Evolutionary conservation across 2,888 invertebrate species (phyloP).

Genomic region (Cremastinae sp.): DNA sequence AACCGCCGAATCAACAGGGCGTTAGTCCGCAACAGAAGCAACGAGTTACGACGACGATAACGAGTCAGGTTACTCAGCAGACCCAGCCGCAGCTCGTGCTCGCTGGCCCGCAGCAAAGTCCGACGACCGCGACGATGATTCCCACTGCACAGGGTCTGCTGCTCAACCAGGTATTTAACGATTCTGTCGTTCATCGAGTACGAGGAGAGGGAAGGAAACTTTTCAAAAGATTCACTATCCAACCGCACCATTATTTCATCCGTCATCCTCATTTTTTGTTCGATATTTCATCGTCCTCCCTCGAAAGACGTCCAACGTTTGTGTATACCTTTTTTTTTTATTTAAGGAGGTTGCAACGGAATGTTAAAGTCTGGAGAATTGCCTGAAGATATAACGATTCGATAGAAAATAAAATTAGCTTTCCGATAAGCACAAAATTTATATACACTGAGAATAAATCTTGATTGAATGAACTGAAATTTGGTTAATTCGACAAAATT

Average conservation of each 20-base stretch:
- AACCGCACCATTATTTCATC: conserved; percentile 30
- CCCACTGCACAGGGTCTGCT: conserved; percentile 79
- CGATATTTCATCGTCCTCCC: conserved; percentile 28
- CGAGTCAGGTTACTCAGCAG: conserved; percentile 79
- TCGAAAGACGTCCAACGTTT: conserved; percentile 2
- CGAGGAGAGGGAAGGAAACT: neutral
- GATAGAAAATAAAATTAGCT: too few species aligned
- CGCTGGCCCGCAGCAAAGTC: conserved; percentile 79
- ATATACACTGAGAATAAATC: too few species aligned
- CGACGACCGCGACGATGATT: conserved; percentile 78
- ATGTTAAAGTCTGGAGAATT: too few species aligned
- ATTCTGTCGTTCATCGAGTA: conserved; percentile 3
- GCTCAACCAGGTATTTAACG: conserved; percentile 78
- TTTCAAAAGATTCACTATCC: conserved; percentile 7
- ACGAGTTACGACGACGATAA: conserved; percentile 77
- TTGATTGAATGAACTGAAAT: too few species aligned
- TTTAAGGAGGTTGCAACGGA: too few species aligned
- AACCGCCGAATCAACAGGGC: conserved; percentile 81
- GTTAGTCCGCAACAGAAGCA: conserved; percentile 76
- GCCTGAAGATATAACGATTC: too few species aligned
- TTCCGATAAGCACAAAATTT: too few species aligned
- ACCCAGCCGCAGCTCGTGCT: conserved; percentile 80
- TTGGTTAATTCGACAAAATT: too few species aligned
- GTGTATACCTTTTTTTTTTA: neutral
- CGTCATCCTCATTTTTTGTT: conserved; percentile 21